Conservation (phyloP, 2,113 vertebrate genomes). For the Bubalus kerabau region DNA sequence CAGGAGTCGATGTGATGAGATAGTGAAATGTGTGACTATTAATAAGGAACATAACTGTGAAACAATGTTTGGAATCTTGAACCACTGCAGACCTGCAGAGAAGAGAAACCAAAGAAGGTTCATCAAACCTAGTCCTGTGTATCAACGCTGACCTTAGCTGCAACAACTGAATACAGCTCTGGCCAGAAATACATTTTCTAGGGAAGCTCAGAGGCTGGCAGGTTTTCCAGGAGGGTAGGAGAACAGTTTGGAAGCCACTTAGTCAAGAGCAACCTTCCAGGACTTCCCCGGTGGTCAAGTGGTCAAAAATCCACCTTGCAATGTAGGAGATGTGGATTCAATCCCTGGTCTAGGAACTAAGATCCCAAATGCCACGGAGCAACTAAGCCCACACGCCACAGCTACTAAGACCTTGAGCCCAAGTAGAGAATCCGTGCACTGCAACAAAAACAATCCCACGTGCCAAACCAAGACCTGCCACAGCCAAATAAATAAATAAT, state of each 20-base stretch:
- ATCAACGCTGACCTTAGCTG: not conserved
- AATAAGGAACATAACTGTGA: not conserved
- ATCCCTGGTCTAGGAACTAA: not conserved
- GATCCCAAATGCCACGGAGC: fast-evolving
- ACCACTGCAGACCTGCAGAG: not conserved
- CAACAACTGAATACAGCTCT: not conserved
- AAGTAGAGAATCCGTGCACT: not conserved
- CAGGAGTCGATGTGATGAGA: not conserved
- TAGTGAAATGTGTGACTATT: not conserved
- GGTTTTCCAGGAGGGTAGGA: not conserved
- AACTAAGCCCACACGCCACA: not conserved
- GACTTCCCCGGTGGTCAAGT: not conserved
- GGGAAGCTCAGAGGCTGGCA: not conserved
- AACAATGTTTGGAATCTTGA: not conserved
- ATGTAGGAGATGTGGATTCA: not conserved
- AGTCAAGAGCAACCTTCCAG: not conserved
- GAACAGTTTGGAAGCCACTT: not conserved
- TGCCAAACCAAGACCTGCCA: not conserved
- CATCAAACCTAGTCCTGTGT: fast-evolving
- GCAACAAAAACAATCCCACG: fast-evolving
- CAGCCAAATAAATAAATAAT: not conserved
- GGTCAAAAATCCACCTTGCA: not conserved
- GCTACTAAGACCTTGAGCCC: fast-evolving
- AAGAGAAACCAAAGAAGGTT: not conserved
- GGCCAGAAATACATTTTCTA: not conserved